Base-by-base conservation (phyloP, 2,113 vertebrate species). In the Pelmatolapia mariae region DNA sequence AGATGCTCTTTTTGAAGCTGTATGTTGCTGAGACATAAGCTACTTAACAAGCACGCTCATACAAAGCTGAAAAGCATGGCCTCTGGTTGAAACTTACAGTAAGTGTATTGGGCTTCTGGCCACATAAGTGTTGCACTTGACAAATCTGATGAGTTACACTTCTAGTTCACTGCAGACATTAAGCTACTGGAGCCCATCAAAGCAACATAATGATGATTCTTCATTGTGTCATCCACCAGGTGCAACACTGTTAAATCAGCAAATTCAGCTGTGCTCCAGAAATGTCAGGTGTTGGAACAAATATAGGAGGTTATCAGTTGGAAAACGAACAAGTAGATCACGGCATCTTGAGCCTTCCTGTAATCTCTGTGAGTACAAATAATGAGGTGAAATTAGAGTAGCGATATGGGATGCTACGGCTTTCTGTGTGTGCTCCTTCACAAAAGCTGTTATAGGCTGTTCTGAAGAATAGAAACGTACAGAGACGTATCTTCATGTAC, bases 301-400 rank as follows among this genome's bases (percentile, higher is more conserved):
- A 87, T 90, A 73, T 73, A 15, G 52, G 24, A 61, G 81, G 87
- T 89, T 53, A 89, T 57, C 88, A 47, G 59, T 38, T 63, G 18
- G 29, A 66, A 86, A 68, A 85, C 11, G 3, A 22, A 83, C 36
- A 29, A 68, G 47, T 5, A 40, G 76, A 80, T 79, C 56, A 80
- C 10, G 3, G 43, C 43, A 78, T 13, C 73, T 82, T 29, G 43
- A 84, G 50, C 63, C 78, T 61, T 43, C 31, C 31, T 31, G 26
- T 4, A 52, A 63, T 29, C 29, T 29, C 43, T 47, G 57, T 7
- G 26, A 43, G n/a, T 56, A 11, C 26, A 73, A 84, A 84, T 80
- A 29, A 50, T 45, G 56, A 82, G 40, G 16, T 82, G 24, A 45
- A 43, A 59, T 61, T 43, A 43, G 7, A 56, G 38, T 33, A 31